Percentiles rank a stretch among this genome's conserved stretches.
Evolutionary conservation across 2,888 invertebrate species (phyloP).

Genomic region (Caenorhabditis sp.): DNA sequence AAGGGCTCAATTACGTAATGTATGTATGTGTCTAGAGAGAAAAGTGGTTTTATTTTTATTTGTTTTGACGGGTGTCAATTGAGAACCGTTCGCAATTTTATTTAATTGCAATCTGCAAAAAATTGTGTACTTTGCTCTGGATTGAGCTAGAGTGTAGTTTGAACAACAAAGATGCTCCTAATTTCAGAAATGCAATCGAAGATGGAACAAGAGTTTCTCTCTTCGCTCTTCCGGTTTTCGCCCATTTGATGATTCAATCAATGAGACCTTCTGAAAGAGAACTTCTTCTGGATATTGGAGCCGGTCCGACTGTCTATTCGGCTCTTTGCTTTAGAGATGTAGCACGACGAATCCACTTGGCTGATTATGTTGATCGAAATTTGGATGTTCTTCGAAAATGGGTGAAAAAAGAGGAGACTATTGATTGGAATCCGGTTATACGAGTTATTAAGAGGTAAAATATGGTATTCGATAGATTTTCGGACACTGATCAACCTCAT

Average conservation of each 20-base stretch:
- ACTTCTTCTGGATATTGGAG: slow-evolving; percentile 61
- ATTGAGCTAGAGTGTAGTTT: too few species aligned
- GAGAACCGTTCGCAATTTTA: too few species aligned
- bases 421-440: slow-evolving; percentile 61
- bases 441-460: slow-evolving; percentile 58
- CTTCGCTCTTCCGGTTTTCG: slow-evolving; percentile 66
- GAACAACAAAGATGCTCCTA: too few species aligned
- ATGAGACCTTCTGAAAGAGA: slow-evolving; percentile 47
- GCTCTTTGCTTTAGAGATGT: slow-evolving; percentile 66
- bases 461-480: neutral
- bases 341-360: slow-evolving; percentile 55
- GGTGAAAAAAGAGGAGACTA: slow-evolving; percentile 26
- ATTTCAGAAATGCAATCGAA: slow-evolving; percentile 63
- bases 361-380: slow-evolving; percentile 61
- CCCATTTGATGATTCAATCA: slow-evolving; percentile 53
- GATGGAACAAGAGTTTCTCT: slow-evolving; percentile 64
- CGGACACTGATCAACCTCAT: too few species aligned
- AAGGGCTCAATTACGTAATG: too few species aligned
- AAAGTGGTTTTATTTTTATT: too few species aligned
- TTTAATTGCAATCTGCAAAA: neutral
- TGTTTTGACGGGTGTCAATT: too few species aligned
- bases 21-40: too few species aligned
- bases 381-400: slow-evolving; percentile 53
- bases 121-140: neutral
- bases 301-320: slow-evolving; percentile 66